These are phyloP conservation scores for Dryobota labecula DNA, from an alignment of 2,888 invertebrate species.

Conservation along the genomic window DNA sequence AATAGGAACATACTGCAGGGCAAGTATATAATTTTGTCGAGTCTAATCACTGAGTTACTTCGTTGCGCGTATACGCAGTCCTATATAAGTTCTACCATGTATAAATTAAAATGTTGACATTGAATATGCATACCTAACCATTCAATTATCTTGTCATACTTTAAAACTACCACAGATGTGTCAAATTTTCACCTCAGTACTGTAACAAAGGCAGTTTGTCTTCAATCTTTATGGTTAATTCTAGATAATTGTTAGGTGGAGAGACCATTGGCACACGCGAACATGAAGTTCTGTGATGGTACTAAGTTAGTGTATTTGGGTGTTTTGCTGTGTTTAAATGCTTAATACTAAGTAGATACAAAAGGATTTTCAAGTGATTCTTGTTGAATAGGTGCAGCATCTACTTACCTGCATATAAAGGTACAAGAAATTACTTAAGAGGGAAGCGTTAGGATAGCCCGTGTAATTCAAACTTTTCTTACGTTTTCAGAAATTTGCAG, in stretches of 20 bases:
- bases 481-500: too few species aligned
- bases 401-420: too few species aligned
- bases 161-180: constrained; percentile 53
- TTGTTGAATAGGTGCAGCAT: too few species aligned
- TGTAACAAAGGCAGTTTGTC: constrained; percentile 3
- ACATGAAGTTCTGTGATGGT: background rate
- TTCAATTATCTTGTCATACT: constrained; percentile 61
- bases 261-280: constrained; percentile 1
- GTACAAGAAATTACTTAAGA: too few species aligned
- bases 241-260: constrained; percentile 15
- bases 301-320: background rate
- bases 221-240: constrained; percentile 26
- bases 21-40: background rate
- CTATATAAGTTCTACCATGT: background rate
- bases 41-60: background rate
- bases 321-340: too few species aligned
- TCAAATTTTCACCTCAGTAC: constrained; percentile 54
- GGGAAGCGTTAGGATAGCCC: too few species aligned
- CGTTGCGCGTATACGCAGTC: background rate
- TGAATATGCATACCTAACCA: background rate
- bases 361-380: too few species aligned
- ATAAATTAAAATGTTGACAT: background rate
- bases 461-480: too few species aligned
- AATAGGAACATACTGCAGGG: background rate
- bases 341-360: too few species aligned